A percentile compares a stretch with the other conserved stretches of the same genome.
These are phyloP conservation scores for Axea sp. DNA, from an alignment of 2,888 invertebrate species.

Conservation along the genomic window DNA sequence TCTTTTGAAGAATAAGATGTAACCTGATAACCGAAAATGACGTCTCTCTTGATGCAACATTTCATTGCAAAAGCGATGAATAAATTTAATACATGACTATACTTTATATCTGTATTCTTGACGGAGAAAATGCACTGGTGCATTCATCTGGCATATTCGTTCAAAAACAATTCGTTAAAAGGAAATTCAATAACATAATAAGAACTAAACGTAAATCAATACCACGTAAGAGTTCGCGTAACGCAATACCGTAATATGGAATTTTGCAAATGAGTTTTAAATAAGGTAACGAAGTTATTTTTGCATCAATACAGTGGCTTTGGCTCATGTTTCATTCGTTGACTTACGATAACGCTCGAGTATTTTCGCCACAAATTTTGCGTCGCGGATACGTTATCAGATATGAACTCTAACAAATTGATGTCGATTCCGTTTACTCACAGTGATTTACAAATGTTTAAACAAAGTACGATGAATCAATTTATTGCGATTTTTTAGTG, in stretches of 20 bases:
- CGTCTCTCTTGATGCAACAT: neutral
- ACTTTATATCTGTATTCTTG: neutral
- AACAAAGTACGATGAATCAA: slow-evolving; percentile 3
- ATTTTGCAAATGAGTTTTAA: neutral
- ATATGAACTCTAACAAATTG: slow-evolving; percentile 3
- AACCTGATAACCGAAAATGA: neutral
- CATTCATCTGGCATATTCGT: too few relatives aligned
- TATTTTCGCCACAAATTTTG: slow-evolving; percentile 5
- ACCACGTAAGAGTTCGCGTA: neutral
- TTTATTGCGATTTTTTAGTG: neutral
- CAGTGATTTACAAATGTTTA: slow-evolving; percentile 13
- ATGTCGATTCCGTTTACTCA: neutral
- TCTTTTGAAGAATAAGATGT: too few relatives aligned
- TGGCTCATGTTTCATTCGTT: neutral
- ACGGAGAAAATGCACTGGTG: neutral
- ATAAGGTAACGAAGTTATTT: neutral
- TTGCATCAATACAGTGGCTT: neutral
- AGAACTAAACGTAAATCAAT: neutral
- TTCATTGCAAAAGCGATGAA: neutral
- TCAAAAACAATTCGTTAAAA: too few relatives aligned
- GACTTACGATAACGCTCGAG: neutral
- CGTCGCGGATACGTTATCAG: slow-evolving; percentile 3
- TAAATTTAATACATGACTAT: neutral
- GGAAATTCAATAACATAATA: neutral
- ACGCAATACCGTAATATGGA: neutral